Evolutionary conservation across 2,113 vertebrate species (phyloP).

Genomic region (Oreochromis spilurus): DNA sequence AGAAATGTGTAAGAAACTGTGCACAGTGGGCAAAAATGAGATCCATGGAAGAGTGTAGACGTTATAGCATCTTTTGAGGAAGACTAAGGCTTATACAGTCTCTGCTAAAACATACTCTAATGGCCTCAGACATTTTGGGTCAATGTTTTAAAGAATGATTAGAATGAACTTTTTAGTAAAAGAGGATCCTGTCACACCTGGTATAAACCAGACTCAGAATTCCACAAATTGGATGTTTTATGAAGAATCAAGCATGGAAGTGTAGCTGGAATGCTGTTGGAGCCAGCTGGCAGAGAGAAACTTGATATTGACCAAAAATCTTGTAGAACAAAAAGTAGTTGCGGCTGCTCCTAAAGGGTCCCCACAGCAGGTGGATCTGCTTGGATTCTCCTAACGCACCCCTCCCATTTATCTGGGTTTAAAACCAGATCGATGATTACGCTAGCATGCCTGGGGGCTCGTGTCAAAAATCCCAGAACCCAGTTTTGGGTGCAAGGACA

Average conservation of each 20-base stretch:
- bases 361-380: not conserved
- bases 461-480: not conserved
- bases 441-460: not conserved
- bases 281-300: not conserved
- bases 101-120: not conserved
- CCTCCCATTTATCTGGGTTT: not conserved
- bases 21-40: rapidly evolving
- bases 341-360: rapidly evolving
- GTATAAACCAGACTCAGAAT: not conserved
- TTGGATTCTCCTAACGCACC: not conserved
- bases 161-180: not conserved
- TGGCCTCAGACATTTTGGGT: not conserved
- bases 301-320: not conserved
- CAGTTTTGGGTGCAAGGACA: rapidly evolving
- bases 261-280: not conserved
- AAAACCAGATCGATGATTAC: rapidly evolving
- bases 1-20: not conserved
- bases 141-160: not conserved
- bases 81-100: not conserved
- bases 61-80: not conserved
- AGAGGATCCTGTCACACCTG: not conserved
- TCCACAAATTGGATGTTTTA: not conserved
- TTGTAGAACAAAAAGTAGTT: not conserved
- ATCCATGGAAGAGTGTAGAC: not conserved
- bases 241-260: not conserved